Conservation (phyloP, 2,113 vertebrate species). For the Corynorhinus townsendii region DNA sequence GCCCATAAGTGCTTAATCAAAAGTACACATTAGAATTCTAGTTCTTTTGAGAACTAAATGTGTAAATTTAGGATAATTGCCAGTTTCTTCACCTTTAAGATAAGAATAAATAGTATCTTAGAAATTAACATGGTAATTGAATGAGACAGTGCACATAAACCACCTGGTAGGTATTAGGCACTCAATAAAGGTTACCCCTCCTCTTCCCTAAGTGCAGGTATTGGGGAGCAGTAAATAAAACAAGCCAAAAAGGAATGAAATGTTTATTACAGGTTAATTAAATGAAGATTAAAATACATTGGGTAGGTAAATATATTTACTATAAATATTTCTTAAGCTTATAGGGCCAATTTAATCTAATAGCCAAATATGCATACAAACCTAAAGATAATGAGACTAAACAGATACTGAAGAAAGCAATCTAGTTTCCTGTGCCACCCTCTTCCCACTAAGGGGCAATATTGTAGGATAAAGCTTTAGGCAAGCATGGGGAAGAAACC, state of each 20-base stretch:
- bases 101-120: neutral
- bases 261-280: neutral
- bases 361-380: neutral
- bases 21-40: neutral
- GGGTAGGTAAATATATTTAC: neutral
- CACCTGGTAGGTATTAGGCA: neutral
- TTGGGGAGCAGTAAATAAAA: neutral
- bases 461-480: neutral
- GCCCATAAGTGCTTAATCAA: neutral
- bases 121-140: neutral
- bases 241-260: neutral
- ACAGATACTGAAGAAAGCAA: neutral
- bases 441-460: neutral
- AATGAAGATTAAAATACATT: slow-evolving; percentile 14
- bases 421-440: neutral
- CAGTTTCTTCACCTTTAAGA: slow-evolving; percentile 9
- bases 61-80: neutral
- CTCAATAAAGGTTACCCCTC: neutral
- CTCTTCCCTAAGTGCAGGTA: neutral
- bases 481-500: neutral
- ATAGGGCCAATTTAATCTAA: neutral
- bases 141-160: neutral
- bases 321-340: neutral
- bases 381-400: neutral
- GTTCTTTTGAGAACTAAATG: neutral